Percentiles rank a stretch among this genome's conserved stretches.
These are phyloP conservation scores for Apodemia hepburni DNA, from an alignment of 2,888 invertebrate genomes.

Conservation along the genomic window DNA sequence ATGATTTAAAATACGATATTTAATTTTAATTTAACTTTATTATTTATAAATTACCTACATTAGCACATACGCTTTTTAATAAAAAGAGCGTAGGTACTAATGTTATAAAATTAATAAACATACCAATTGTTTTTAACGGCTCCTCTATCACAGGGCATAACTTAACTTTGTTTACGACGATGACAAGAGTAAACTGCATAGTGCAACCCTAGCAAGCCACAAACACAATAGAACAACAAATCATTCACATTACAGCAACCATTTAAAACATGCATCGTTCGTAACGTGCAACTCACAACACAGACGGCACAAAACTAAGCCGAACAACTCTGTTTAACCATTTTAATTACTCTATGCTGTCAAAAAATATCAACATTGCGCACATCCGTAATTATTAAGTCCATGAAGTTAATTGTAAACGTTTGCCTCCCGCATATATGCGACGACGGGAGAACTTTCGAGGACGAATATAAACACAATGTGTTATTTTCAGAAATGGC, in stretches of 20 bases:
- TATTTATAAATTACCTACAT: too few species aligned
- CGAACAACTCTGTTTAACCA: slow-evolving; percentile 61
- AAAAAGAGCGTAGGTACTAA: not conserved
- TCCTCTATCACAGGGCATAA: slow-evolving; percentile 66
- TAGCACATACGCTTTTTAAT: too few species aligned
- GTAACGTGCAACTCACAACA: slow-evolving; percentile 60
- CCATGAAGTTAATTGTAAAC: slow-evolving; percentile 71
- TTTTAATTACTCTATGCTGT: slow-evolving; percentile 47
- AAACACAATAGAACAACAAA: slow-evolving; percentile 36
- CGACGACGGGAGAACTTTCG: slow-evolving; percentile 69
- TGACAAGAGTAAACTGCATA: slow-evolving; percentile 76
- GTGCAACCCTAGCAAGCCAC: slow-evolving; percentile 24
- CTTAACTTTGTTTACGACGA: slow-evolving; percentile 71
- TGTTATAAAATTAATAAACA: slow-evolving; percentile 13
- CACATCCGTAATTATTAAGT: slow-evolving; percentile 59
- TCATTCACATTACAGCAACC: slow-evolving; percentile 56
- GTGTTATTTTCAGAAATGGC: slow-evolving; percentile 68
- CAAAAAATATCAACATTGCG: slow-evolving; percentile 63
- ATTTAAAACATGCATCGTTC: slow-evolving; percentile 63
- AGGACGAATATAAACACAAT: slow-evolving; percentile 70
- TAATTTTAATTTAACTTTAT: not conserved
- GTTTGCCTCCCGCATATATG: slow-evolving; percentile 75
- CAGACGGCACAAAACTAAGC: slow-evolving; percentile 66
- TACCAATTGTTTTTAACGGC: slow-evolving; percentile 62
- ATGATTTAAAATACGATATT: not conserved